These are phyloP conservation scores for Passer montanus DNA, from an alignment of 2,113 vertebrate species.

Conservation along the genomic window DNA sequence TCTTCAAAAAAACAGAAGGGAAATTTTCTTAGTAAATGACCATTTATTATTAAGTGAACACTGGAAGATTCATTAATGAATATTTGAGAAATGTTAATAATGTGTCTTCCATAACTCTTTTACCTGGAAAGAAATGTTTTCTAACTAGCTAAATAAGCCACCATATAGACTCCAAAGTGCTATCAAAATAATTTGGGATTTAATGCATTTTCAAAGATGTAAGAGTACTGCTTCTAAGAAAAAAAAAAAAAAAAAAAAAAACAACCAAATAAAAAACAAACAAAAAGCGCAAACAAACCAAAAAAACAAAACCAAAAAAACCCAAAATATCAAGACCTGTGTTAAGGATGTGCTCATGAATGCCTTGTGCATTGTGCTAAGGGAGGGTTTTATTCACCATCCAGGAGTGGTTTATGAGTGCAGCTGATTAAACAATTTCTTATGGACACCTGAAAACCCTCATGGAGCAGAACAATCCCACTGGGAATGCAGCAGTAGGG, in stretches of 20 bases:
- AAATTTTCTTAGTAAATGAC: not conserved
- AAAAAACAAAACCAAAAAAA: not conserved
- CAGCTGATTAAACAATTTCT: not conserved
- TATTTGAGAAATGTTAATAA: conserved; percentile 4
- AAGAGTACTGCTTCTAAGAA: not conserved
- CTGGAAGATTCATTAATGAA: not conserved
- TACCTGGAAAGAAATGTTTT: not conserved
- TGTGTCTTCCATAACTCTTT: not conserved
- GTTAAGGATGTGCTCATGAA: fast-evolving
- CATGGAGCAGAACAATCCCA: not conserved
- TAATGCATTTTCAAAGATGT: not conserved
- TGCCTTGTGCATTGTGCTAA: not conserved
- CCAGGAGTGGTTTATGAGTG: not conserved
- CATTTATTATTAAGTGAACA: conserved; percentile 1
- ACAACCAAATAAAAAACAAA: not conserved
- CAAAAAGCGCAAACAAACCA: too few relatives aligned
- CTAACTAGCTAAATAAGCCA: not conserved
- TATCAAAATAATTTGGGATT: not conserved
- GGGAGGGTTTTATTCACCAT: not conserved
- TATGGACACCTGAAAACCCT: not conserved
- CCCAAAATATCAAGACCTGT: not conserved
- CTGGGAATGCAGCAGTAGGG: not conserved
- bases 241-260: not conserved
- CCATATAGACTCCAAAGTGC: not conserved
- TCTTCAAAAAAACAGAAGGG: not conserved